phyloP scores from a whole-genome alignment of 2,113 vertebrate genomes.

The Coregonus clupeaformis region DNA sequence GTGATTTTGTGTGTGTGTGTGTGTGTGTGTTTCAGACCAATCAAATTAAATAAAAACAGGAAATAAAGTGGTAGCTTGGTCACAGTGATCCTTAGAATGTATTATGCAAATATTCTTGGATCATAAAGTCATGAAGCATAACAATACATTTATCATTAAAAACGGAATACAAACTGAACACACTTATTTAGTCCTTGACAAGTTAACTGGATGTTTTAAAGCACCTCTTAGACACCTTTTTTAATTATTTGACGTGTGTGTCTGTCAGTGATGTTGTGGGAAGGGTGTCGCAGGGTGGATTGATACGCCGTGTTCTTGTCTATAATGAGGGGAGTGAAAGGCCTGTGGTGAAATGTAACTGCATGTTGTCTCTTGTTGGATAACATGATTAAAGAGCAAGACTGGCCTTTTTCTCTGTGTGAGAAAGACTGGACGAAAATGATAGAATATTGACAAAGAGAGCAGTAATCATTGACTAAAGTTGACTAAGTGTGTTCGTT shows the following conservation, averaged over 20 bases:
- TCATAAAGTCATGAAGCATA: background rate
- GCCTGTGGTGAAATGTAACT: background rate
- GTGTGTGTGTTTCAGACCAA: conserved; percentile 16
- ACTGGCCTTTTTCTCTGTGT: background rate
- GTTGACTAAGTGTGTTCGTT: background rate
- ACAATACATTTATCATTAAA: background rate
- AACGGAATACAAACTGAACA: background rate
- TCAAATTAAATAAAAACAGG: background rate
- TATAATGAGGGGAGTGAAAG: background rate
- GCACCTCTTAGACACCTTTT: background rate
- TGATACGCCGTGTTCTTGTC: background rate
- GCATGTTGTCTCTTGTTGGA: background rate
- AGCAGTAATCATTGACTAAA: background rate
- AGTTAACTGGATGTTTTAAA: background rate
- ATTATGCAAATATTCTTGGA: background rate
- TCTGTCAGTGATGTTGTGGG: background rate
- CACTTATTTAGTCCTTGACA: background rate
- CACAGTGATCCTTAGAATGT: background rate
- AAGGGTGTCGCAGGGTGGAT: background rate
- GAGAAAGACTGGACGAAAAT: background rate
- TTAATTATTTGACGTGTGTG: too few species aligned
- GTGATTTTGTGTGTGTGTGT: background rate
- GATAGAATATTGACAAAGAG: too few species aligned
- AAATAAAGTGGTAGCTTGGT: background rate
- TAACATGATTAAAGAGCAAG: background rate